Evolutionary conservation across 30 jellyfish, hydroid and myxozoan genomes (phyloP), one percentile per base, ranked within the genome.

Genomic region (Catostylus mosaicus): DNA sequence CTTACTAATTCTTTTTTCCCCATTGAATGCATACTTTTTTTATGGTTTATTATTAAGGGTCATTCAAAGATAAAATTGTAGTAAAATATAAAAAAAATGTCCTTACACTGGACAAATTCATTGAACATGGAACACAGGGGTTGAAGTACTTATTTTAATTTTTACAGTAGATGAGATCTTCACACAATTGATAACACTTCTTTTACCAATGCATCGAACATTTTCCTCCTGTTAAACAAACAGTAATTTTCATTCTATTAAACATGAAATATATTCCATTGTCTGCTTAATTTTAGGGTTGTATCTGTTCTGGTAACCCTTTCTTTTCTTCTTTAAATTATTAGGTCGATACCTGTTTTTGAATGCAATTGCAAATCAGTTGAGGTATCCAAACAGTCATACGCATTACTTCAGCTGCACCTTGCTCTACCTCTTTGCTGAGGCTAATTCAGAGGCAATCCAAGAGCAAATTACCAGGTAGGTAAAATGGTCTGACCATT

Each of bases 381-480:
- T 94, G 94, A 61, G 99, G 51, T 94, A 85, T 50, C 99, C 99
- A 20, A 94, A 94, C 92, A 94, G 99, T 67, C 99, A 94, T 60
- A 94, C 99, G 18, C 99, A 94, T 48, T 94, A 94, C 88, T 94
- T 94, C 93, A 94, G 99, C 73, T 94, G 99, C 68, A 94, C 99
- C 19, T 76, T 94, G 85, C 70, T 94, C 62, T 94, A 94, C 54
- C 86, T 94, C 79, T 94, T 94, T 73, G 99, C 99, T 40, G 99
- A 94, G 73, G 99, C 99, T 10, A 94, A 94, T 83, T 94, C 99
- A 0, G 99, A 94, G 71, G 99, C 99, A 2, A 94, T 94, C 34
- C 99, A 94, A 80, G 99, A 94, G 63, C 99, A 94, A 64, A 94
- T 94, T 0, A 94, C 99, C 56, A 82, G 99, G 99, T 83, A 81